Evolutionary conservation across 64 coral and sea anemone species (phyloP), one percentile per base, ranked within the genome.

Genomic region (Orbicella faveolata): DNA sequence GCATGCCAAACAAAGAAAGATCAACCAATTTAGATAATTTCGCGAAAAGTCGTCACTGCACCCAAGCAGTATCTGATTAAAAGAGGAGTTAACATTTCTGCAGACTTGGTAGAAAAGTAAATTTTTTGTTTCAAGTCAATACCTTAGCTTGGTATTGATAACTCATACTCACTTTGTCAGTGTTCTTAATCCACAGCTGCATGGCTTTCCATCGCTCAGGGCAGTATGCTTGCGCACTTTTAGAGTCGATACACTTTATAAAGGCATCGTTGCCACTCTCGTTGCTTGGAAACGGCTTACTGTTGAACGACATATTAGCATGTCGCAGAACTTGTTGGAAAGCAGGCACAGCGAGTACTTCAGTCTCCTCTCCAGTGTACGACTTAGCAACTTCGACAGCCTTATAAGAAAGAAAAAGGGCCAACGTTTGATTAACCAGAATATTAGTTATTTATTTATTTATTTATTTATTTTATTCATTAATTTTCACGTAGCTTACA

Each of bases 121-220:
- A 67, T 48, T 48, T 48, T 48, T 48, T 48, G 44, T 48, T 48
- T 48, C 44, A 48, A 6, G 44, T 48, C 44, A 48, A 5, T 48
- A 48, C 3, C 44, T 41, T 41, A 41, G 30, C 39, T 48, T 48
- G 4, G 44, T 6, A 48, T 48, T 48, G 7, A 26, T 70, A 23
- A 2, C 12, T 35, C 61, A 2, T 44, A 79, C 90, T 73, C 19
- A 92, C 90, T 10, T 53, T 34, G 19, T 21, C 9, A 0, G 48
- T 88, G 13, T 84, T 87, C 1, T 79, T 34, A 44, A 79, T 79
- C 90, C 90, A 92, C 25, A 16, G 61, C 13, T 77, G 77, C 63
- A 79, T 79, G 0, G 90, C 90, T 48, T 87, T 67, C 74, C 75
- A 92, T 55, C 90, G 41, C 10, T 88, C 1, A 14, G 90, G 90